Base-by-base conservation (phyloP, 2,113 vertebrate species). In the Typhlomys cinereus region DNA sequence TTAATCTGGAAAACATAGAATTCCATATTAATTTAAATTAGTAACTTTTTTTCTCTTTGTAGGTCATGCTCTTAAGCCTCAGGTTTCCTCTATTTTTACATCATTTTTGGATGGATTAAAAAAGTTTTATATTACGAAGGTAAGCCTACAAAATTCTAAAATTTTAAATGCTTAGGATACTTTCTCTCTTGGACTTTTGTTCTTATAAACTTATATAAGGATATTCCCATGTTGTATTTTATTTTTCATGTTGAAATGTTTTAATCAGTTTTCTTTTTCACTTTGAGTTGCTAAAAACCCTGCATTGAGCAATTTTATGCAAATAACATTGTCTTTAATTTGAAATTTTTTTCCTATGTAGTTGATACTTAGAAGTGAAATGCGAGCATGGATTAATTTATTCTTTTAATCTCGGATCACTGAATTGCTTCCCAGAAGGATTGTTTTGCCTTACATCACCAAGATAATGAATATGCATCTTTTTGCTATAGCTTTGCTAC, bases 81-180 rank as follows among this genome's bases (percentile, higher is more conserved):
- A 99, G 98, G 99, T 99, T 97, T 99, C 99, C 93, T 99, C 99
- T 89, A 98, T 99, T 97, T 99, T 99, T 98, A 99, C 99, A 31
- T 99, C 99, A 21, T 99, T 99, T 98, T 97, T 99, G 98, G 99
- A 99, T 85, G 99, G 99, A 75, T 96, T 99, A 98, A 99, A 99
- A 98, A 99, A 99, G 95, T 99, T 99, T 98, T 99, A 99, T 98
- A 99, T 99, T 97, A 99, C 99, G 88, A 99, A 99, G 99, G 99
- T 99, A 98, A 97, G 83, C 92, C 80, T 94, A 94, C 90, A n/a
- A 76, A 67, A 54, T 67, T 89, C 88, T 82, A 67, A 86, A 67
- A 34, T 79, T 93, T 73, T 92, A 85, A 48, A 29, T 88, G 14
- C 31, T 88, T 70, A 61, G 64, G 8, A 4, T 93, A 61, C 84